Evolutionary conservation across 1,140 invertebrate species (phyloP), one percentile per base, ranked within the genome.

Genomic region (Lepidostoma basale): DNA sequence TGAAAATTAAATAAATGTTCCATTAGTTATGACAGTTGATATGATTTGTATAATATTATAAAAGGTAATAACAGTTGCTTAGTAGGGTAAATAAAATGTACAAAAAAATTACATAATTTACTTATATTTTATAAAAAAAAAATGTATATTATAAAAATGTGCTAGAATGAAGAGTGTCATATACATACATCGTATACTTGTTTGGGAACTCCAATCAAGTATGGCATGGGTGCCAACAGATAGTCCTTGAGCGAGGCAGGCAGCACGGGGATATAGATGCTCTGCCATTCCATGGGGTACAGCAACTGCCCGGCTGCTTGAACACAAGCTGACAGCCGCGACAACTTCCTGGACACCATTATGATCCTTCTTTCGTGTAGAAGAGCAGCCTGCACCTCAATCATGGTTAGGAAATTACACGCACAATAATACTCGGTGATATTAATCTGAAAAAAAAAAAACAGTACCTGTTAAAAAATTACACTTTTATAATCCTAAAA

Each of bases 221-320:
- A 98, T 63, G 96, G 96, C 94, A 97, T 97, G 0, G 95, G 95
- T 6, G 95, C 95, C 71, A 91, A 83, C 68, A 98, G 84, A 83
- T 97, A 97, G 81, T 98, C 96, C 64, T 93, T 89, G 33, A 98
- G 85, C 73, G 90, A 88, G 74, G 89, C 85, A 14, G 96, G 96
- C 69, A 98, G 78, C 69, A 97, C 90, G 25, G 97, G 96, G 79
- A 98, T 98, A 77, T 94, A 98, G 75, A 98, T 95, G 76, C 98
- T 95, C 79, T 98, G 96, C 96, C 97, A 98, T 72, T 92, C 90
- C 95, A 98, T 97, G 3, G 97, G 97, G 82, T 97, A 98, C 25
- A 98, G 88, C 26, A 98, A 87, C 64, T 93, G 88, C 77, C 96
- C 96, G 5, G 94, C 93, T 3, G 96, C 95, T 80, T 98, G 95